These are phyloP conservation scores for Neoniphon sammara DNA, from an alignment of 2,797 vertebrate genomes.

Conservation along the genomic window DNA sequence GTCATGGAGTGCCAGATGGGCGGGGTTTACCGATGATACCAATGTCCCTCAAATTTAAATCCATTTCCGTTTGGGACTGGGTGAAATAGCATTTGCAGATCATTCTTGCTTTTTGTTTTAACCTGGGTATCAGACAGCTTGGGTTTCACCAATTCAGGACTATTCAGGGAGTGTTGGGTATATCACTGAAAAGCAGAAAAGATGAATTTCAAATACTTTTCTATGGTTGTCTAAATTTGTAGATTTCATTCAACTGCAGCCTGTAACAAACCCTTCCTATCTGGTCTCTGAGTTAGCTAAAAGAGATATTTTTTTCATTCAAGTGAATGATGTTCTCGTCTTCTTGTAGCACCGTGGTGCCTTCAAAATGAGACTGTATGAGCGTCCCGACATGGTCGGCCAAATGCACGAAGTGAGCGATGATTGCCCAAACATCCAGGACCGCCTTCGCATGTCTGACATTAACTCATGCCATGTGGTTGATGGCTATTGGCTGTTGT, in stretches of 20 bases:
- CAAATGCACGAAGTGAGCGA: conserved; percentile 74
- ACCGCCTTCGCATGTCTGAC: conserved; percentile 72
- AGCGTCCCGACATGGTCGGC: conserved; percentile 70
- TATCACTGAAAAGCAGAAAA: neutral
- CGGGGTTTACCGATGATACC: no score
- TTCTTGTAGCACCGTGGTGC: conserved; percentile 66
- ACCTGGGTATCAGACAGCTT: no score
- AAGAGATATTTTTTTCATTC: neutral
- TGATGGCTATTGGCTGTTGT: conserved; percentile 76
- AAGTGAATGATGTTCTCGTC: neutral
- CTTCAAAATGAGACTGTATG: conserved; percentile 73
- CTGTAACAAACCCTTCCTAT: neutral
- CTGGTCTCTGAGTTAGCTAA: neutral
- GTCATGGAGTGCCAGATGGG: no score
- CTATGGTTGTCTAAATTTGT: conserved; percentile 3
- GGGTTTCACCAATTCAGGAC: no score
- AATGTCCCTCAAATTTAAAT: no score
- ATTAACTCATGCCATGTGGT: conserved; percentile 74
- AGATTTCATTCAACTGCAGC: neutral
- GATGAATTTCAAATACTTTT: neutral
- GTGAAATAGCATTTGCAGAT: no score
- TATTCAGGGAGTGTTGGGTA: neutral
- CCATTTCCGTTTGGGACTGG: no score
- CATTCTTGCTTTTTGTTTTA: no score
- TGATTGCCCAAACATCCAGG: conserved; percentile 73